Evolutionary conservation across 2,888 invertebrate genomes (phyloP).

Genomic region (Acanthosepion lycidas): DNA sequence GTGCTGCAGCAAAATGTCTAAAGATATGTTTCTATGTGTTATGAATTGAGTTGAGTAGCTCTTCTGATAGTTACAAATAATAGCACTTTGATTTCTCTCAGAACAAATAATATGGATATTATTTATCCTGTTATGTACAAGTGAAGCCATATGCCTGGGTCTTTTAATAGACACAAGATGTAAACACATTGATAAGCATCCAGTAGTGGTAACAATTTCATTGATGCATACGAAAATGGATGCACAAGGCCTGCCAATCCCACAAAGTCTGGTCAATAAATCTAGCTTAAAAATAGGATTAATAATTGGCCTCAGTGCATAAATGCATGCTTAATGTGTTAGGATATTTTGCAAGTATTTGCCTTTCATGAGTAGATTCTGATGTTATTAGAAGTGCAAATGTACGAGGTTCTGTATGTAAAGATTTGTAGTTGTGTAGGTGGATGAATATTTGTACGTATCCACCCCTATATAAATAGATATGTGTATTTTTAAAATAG

Average conservation of each 20-base stretch:
- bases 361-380: too few species aligned
- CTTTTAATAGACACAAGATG: neutral
- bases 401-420: too few species aligned
- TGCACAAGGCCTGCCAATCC: neutral
- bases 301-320: neutral
- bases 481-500: too few species aligned
- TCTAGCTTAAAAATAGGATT: conserved; percentile 9
- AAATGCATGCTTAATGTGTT: neutral
- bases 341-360: neutral
- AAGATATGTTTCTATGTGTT: neutral
- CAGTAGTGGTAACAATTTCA: neutral
- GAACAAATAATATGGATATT: neutral
- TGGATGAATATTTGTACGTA: too few species aligned
- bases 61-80: neutral
- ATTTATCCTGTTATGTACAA: neutral
- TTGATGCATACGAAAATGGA: neutral
- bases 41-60: neutral
- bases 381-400: too few species aligned
- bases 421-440: too few species aligned
- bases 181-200: neutral
- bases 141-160: neutral
- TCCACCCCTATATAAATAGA: too few species aligned
- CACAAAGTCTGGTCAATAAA: neutral
- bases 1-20: neutral
- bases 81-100: neutral